Evolutionary conservation across 2,888 invertebrate genomes (phyloP).

Genomic region (Dryococelus australis): DNA sequence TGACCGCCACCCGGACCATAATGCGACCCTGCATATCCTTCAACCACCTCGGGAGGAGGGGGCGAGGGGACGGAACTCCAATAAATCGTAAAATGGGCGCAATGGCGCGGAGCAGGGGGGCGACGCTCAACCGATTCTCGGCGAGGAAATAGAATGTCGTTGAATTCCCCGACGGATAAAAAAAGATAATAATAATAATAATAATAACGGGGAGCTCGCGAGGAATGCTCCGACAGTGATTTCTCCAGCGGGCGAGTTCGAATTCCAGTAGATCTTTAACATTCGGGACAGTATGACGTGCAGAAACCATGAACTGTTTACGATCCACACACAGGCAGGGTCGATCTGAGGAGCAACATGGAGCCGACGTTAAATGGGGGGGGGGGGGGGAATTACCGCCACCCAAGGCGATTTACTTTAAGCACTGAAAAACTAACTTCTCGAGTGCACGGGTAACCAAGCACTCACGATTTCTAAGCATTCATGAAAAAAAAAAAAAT

Average conservation of each 20-base stretch:
- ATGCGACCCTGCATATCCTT: neutral
- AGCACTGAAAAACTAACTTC: no score
- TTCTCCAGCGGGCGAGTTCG: neutral
- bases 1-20: neutral
- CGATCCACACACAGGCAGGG: no score
- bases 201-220: neutral
- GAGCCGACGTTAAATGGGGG: no score
- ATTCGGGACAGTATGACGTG: no score
- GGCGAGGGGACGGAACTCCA: neutral
- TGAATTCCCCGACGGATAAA: neutral
- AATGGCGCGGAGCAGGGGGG: neutral
- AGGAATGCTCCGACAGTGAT: neutral
- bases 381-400: no score
- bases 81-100: slow-evolving; percentile 5
- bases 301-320: no score
- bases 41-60: neutral
- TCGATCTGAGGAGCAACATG: no score
- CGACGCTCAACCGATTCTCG: neutral
- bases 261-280: no score
- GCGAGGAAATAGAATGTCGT: slow-evolving; percentile 5
- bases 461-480: no score
- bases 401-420: no score
- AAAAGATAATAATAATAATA: neutral
- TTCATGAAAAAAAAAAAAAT: no score
- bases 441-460: no score